Evolutionary conservation across 2,113 vertebrate genomes (phyloP), one percentile per base, ranked within the genome.

Genomic region (Nothocercus nigrocapillus): DNA sequence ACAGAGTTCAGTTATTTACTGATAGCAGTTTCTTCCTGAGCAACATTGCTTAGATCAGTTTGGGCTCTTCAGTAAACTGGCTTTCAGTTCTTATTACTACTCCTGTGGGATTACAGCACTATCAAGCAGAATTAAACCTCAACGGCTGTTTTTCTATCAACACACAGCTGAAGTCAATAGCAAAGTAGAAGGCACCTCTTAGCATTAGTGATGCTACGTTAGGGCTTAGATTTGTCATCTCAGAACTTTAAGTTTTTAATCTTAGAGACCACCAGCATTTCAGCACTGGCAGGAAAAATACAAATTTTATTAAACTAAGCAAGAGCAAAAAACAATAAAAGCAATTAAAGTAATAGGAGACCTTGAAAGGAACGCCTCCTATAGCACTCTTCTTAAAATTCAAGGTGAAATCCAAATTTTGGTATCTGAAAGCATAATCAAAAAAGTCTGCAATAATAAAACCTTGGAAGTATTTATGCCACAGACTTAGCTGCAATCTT

Each of bases 31-130:
- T 92, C 86, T 76, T 80, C 58, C 82, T 69, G 86, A 89, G 94
- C 85, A 72, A 24, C 25, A 80, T 78, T 85, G 79, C 61, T 96
- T 66, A 85, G 77, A 91, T 90, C 92, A 95, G 79, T 84, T 64
- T 63, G 82, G 66, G 42, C 85, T 95, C 67, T 94, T 97, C 58
- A 96, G 90, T 78, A 95, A 94, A 96, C 81, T 94, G 89, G 61
- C 44, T 95, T 94, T 96, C 70, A 85, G 77, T 63, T 87, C 90
- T 95, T 70, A 44, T 78, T 87, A 78, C 63, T 24, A 66, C 67
- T 82, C 80, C 88, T 34, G 8, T 10, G 51, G 85, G 90, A 70
- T 95, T 94, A 82, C 25, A 28, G 62, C 89, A 87, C 73, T 68
- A 77, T 74, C 61, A 84, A 75, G 78, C 27, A 32, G 87, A 96